Conservation (phyloP, 2,797 vertebrate species). For the Poeciliopsis turneri region DNA sequence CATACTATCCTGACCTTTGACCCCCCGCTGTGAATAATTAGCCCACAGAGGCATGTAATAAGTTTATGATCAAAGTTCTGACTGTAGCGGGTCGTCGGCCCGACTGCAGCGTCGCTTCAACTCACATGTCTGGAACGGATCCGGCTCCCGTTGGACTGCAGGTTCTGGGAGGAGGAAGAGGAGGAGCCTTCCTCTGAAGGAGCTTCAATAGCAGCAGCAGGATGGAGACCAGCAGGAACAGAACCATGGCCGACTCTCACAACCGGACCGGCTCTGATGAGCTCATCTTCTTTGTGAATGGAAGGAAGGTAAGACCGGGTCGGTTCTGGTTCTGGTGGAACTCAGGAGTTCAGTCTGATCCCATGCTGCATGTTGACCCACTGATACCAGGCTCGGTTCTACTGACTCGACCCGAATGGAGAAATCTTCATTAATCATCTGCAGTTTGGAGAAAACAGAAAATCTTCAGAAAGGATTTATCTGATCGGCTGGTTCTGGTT, state of each 20-base stretch:
- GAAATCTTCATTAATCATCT: neutral
- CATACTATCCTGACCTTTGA: slow-evolving; percentile 18
- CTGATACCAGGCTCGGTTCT: neutral
- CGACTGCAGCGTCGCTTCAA: neutral
- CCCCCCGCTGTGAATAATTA: slow-evolving; percentile 44
- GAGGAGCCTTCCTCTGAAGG: neutral
- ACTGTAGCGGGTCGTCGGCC: neutral
- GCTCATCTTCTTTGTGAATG: slow-evolving; percentile 70
- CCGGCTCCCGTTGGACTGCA: neutral
- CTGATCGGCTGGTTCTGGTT: neutral
- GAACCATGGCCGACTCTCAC: neutral
- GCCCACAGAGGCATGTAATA: neutral
- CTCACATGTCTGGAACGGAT: neutral
- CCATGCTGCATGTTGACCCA: too few relatives aligned
- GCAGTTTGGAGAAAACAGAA: neutral
- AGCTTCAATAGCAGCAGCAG: neutral
- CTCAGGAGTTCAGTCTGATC: neutral
- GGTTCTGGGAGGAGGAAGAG: neutral
- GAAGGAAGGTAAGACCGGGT: slow-evolving; percentile 61
- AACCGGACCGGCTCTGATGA: slow-evolving; percentile 22
- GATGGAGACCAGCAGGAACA: slow-evolving; percentile 2
- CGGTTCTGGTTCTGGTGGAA: neutral
- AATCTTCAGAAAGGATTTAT: neutral
- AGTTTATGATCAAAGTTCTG: slow-evolving; percentile 4
- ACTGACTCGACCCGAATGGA: neutral